phyloP scores from a whole-genome alignment of 2,113 vertebrate species.

The Empidonax traillii region DNA sequence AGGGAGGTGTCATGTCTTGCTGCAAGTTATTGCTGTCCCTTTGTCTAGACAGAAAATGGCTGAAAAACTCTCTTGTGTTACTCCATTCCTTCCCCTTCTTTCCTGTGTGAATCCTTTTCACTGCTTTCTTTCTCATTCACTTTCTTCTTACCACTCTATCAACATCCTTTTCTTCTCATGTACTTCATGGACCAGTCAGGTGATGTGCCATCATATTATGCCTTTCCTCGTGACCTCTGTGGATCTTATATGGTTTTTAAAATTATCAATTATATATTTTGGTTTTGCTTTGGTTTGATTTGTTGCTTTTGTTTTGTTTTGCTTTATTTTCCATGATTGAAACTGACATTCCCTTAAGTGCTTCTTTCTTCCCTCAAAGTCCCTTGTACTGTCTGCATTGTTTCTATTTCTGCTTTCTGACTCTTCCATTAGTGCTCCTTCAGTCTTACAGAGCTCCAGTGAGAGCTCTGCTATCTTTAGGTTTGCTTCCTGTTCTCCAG shows the following conservation, averaged over 20 bases:
- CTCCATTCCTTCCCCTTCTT: background rate
- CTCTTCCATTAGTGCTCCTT: background rate
- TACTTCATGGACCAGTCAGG: background rate
- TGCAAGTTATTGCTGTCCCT: background rate
- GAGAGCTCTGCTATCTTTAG: background rate
- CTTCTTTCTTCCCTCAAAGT: background rate
- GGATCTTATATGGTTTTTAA: background rate
- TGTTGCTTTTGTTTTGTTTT: background rate
- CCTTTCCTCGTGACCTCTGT: fast-evolving
- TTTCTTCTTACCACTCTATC: background rate
- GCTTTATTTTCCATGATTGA: background rate
- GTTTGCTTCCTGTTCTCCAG: background rate
- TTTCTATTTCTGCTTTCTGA: background rate
- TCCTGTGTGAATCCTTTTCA: background rate
- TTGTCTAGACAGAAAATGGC: background rate
- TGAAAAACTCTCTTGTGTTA: background rate
- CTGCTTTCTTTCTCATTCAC: background rate
- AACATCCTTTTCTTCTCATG: background rate
- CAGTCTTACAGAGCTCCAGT: background rate
- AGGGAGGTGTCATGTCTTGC: background rate
- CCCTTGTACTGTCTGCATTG: background rate
- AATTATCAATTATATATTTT: background rate
- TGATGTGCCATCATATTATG: background rate
- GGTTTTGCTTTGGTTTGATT: background rate
- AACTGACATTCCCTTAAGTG: background rate